A percentile compares a stretch with the other conserved stretches of the same genome.
Evolutionary conservation across 2,113 vertebrate species (phyloP).

Genomic region (Hydropotes inermis): DNA sequence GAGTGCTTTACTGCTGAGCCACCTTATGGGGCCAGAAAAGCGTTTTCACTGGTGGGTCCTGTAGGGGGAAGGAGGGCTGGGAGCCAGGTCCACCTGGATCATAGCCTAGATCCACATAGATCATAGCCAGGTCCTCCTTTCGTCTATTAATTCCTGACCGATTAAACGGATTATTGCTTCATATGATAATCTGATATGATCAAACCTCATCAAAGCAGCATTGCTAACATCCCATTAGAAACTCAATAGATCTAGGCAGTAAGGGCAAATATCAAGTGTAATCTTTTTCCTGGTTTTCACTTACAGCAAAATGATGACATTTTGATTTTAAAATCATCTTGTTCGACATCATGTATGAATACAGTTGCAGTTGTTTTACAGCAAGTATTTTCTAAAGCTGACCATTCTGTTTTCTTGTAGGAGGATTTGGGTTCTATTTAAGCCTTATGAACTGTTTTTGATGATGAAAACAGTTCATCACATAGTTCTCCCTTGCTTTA

Average conservation of each 20-base stretch:
- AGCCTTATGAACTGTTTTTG: background rate
- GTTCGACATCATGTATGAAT: background rate
- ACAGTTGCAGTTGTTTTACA: background rate
- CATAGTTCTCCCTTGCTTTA: background rate
- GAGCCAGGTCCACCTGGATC: background rate
- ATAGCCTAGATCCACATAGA: too few relatives aligned
- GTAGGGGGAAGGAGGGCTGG: background rate
- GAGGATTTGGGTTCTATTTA: background rate
- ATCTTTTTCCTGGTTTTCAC: background rate
- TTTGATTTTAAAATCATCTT: constrained; percentile 16
- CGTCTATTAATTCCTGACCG: background rate
- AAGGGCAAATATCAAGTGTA: background rate
- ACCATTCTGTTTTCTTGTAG: background rate
- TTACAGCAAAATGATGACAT: background rate
- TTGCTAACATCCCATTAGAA: background rate
- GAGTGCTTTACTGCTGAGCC: background rate
- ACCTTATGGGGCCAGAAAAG: background rate
- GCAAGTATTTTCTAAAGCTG: background rate
- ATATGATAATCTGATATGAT: background rate
- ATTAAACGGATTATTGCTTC: background rate
- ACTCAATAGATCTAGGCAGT: background rate
- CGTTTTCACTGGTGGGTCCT: background rate
- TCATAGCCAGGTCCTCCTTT: too few relatives aligned
- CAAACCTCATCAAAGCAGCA: background rate
- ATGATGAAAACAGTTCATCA: background rate